Conservation (phyloP, 2,113 vertebrate genomes). For the Orientallactaga bullata region DNA sequence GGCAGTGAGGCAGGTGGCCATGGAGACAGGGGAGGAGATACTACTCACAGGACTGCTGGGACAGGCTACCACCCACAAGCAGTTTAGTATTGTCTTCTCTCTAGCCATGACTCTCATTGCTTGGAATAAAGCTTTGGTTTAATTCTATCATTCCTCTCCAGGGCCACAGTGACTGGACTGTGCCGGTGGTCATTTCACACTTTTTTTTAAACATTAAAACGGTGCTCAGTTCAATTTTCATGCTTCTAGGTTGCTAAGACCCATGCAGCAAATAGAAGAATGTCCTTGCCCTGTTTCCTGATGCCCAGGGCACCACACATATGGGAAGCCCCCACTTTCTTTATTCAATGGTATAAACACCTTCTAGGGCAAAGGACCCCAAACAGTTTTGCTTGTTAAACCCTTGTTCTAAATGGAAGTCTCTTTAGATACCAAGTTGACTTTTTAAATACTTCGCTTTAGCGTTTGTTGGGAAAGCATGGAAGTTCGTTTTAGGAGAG, state of each 20-base stretch:
- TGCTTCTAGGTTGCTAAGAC: slow-evolving; percentile 20
- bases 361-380: not conserved
- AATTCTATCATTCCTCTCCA: not conserved
- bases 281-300: not conserved
- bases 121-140: not conserved
- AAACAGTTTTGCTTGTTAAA: not conserved
- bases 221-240: not conserved
- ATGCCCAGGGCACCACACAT: not conserved
- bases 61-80: not conserved
- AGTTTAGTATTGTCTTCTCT: not conserved
- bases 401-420: not conserved
- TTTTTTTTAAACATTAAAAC: slow-evolving; percentile 3
- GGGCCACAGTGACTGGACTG: not conserved
- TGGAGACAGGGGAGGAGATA: too few relatives aligned
- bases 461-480: not conserved
- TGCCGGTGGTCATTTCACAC: not conserved
- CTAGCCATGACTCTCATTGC: not conserved
- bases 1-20: not conserved
- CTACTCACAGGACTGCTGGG: not conserved
- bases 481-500: slow-evolving; percentile 34
- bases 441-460: not conserved
- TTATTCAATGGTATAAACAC: not conserved
- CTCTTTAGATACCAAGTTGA: slow-evolving; percentile 14
- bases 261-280: not conserved
- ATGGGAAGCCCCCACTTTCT: not conserved